A percentile compares a stretch with the other conserved stretches of the same genome.
These are phyloP conservation scores for Lasioglossum baleicum DNA, from an alignment of 1,140 invertebrate genomes.

Conservation along the genomic window DNA sequence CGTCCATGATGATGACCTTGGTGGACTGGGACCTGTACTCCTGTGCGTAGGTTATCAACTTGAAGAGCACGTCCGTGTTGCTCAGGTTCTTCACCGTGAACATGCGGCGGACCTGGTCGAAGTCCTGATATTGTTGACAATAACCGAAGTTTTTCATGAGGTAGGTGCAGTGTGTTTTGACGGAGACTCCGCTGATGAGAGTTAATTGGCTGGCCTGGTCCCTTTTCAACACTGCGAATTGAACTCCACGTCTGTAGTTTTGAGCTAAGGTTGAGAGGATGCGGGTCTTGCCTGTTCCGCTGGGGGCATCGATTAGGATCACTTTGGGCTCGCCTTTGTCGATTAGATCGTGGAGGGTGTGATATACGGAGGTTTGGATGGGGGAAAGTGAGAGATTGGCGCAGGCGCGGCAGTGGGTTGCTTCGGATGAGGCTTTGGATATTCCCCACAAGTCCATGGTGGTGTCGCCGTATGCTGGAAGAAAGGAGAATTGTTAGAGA, in stretches of 20 bases:
- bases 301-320: not conserved
- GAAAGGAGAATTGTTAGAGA: too few species aligned
- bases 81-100: rapidly evolving
- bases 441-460: too few species aligned
- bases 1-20: not conserved
- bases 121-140: too few species aligned
- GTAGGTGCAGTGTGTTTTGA: constrained; percentile 5
- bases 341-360: not conserved
- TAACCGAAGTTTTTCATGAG: not conserved
- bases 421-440: too few species aligned
- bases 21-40: not conserved
- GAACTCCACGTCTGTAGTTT: rapidly evolving
- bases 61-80: not conserved
- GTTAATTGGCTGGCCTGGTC: constrained; percentile 8
- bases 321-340: rapidly evolving
- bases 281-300: constrained; percentile 14
- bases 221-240: not conserved
- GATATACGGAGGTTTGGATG: too few species aligned
- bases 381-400: too few species aligned
- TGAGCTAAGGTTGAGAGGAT: not conserved
- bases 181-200: not conserved
- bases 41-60: not conserved
- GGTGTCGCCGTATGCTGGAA: too few species aligned
- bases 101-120: rapidly evolving
- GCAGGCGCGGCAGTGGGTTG: too few species aligned